Evolutionary conservation across 2,888 invertebrate genomes (phyloP).

Genomic region (Acheta domesticus): DNA sequence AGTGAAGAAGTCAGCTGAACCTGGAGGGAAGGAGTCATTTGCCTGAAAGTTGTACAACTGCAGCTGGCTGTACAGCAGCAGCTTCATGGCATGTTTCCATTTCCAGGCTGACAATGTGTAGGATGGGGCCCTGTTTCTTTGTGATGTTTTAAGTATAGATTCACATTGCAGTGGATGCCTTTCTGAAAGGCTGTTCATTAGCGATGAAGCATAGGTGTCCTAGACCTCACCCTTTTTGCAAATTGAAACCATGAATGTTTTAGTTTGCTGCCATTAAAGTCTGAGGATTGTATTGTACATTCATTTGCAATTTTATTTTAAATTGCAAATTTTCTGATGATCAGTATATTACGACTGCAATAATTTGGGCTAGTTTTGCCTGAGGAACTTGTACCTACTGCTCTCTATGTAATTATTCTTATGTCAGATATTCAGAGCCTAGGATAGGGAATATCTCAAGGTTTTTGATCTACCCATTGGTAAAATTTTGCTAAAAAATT

Average conservation of each 20-base stretch:
- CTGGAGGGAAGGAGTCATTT: slow-evolving; percentile 21
- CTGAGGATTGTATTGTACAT: slow-evolving; percentile 9
- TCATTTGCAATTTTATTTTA: slow-evolving; percentile 2
- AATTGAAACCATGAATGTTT: not conserved
- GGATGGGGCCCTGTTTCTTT: slow-evolving; percentile 10
- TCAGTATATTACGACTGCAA: not conserved
- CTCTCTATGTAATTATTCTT: slow-evolving; percentile 18
- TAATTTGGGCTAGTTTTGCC: not conserved
- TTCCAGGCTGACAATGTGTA: not conserved
- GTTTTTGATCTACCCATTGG: not conserved
- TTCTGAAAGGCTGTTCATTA: not conserved
- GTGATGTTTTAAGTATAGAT: not conserved
- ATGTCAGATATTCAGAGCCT: not conserved
- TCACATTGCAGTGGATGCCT: not conserved
- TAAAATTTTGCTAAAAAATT: slow-evolving; percentile 2
- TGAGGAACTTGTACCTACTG: not conserved
- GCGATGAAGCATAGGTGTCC: slow-evolving; percentile 3
- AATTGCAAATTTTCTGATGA: not conserved
- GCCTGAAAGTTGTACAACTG: slow-evolving; percentile 21
- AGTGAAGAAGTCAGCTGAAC: not conserved
- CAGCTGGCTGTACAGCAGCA: not conserved
- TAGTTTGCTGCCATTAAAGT: slow-evolving; percentile 11
- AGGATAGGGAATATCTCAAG: not conserved
- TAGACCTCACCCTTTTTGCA: not conserved
- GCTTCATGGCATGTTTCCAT: not conserved